Conservation (phyloP, 92 coral and sea anemone genomes). For the Diadumene lineata region DNA sequence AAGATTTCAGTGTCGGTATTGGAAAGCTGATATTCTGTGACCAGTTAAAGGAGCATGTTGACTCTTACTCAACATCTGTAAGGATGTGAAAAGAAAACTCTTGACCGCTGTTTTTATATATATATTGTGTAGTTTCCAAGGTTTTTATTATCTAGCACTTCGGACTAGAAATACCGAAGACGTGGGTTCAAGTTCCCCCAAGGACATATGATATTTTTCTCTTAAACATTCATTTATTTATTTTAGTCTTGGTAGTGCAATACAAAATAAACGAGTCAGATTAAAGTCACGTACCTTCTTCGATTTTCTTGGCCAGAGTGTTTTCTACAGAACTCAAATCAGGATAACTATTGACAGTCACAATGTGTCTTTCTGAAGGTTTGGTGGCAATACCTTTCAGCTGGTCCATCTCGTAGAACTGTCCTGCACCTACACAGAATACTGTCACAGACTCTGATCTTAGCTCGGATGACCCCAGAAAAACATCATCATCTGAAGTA, state of each 20-base stretch:
- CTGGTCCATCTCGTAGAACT: constrained; percentile 52
- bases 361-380: constrained; percentile 45
- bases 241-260: neutral
- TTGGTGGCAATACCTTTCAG: constrained; percentile 66
- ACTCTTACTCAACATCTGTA: no score
- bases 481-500: constrained; percentile 77
- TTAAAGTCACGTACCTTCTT: constrained; percentile 53
- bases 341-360: constrained; percentile 39
- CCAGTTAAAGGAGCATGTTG: no score
- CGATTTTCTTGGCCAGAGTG: constrained; percentile 56
- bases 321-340: constrained; percentile 36
- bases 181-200: no score
- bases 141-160: no score
- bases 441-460: constrained; percentile 60
- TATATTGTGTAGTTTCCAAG: no score
- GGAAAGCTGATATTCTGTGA: no score
- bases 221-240: neutral
- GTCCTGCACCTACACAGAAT: constrained; percentile 72
- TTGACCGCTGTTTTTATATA: no score
- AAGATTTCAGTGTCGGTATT: no score
- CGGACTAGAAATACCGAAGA: no score
- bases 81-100: no score
- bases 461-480: constrained; percentile 58
- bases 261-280: neutral
- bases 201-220: no score